Percentiles rank a stretch among this genome's conserved stretches.
These are phyloP conservation scores for Orycteropus afer DNA, from an alignment of 2,113 vertebrate genomes.

Conservation along the genomic window DNA sequence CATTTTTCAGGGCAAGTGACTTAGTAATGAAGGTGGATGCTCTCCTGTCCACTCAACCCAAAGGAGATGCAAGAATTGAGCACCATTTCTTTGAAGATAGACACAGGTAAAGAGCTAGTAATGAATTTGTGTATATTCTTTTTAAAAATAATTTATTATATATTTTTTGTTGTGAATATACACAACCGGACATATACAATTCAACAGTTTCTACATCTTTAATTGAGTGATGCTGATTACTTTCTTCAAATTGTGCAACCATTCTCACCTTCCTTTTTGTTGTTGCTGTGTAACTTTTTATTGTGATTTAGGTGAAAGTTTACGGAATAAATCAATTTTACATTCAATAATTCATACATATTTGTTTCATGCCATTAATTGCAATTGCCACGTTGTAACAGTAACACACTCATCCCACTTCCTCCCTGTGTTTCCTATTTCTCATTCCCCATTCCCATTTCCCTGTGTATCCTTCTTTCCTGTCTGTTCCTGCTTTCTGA, in stretches of 20 bases:
- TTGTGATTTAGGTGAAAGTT: too few species aligned
- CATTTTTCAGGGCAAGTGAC: conserved; percentile 92
- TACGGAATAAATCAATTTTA: too few species aligned
- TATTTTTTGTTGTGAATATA: background rate
- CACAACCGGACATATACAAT: background rate
- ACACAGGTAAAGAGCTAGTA: conserved; percentile 89
- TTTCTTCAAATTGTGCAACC: background rate
- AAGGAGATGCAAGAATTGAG: conserved; percentile 95
- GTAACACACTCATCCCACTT: too few species aligned
- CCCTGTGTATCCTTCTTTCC: too few species aligned
- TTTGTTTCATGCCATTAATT: too few species aligned
- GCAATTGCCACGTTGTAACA: too few species aligned
- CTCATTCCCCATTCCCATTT: too few species aligned
- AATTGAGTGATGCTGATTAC: background rate
- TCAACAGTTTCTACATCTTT: background rate
- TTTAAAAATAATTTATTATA: background rate
- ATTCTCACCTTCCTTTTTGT: background rate
- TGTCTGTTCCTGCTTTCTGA: too few species aligned
- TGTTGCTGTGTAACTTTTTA: too few species aligned
- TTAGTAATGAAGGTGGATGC: conserved; percentile 98
- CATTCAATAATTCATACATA: too few species aligned
- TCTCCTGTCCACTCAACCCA: conserved; percentile 96
- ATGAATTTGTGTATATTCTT: conserved; percentile 6
- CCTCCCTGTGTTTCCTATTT: too few species aligned
- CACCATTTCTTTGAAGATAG: conserved; percentile 93